A percentile compares a stretch with the other conserved stretches of the same genome.
Conservation (phyloP, 2,797 vertebrate genomes). For the Melanotaenia boesemani region DNA sequence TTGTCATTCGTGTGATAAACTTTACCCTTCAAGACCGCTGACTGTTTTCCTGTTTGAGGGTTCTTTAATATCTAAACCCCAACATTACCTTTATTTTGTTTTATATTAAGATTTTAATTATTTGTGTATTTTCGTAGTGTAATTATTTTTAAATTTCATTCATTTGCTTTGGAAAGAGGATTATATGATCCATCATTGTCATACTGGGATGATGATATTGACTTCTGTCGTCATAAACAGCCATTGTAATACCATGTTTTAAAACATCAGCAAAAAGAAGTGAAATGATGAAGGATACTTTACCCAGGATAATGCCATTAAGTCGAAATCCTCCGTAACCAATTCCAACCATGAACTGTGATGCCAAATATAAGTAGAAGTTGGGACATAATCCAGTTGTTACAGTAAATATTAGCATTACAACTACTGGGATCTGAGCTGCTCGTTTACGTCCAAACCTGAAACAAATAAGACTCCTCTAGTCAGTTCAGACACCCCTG, state of each 20-base stretch:
- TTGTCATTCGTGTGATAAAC: too few species aligned
- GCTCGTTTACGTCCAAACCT: slow-evolving; percentile 85
- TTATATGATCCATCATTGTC: too few species aligned
- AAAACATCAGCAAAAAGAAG: background rate
- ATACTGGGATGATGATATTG: too few species aligned
- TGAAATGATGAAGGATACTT: background rate
- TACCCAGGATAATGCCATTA: slow-evolving; percentile 83
- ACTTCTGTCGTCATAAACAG: too few species aligned
- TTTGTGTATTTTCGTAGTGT: too few species aligned
- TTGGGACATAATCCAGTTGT: slow-evolving; percentile 66
- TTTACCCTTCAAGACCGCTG: too few species aligned
- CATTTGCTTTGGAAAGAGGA: too few species aligned
- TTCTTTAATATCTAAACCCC: too few species aligned
- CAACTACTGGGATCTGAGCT: slow-evolving; percentile 77
- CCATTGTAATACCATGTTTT: background rate
- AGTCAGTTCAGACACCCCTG: background rate
- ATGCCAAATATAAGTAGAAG: slow-evolving; percentile 79
- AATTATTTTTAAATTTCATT: too few species aligned
- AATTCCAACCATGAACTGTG: slow-evolving; percentile 81
- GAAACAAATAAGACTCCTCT: slow-evolving; percentile 8
- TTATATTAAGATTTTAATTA: too few species aligned
- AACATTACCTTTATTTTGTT: too few species aligned
- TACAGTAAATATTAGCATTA: slow-evolving; percentile 75
- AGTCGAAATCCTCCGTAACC: slow-evolving; percentile 79
- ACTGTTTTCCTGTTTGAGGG: too few species aligned